Percentiles rank a stretch among this genome's conserved stretches.
Evolutionary conservation across 2,888 invertebrate genomes (phyloP).

Genomic region (Trachelus iudaicus): DNA sequence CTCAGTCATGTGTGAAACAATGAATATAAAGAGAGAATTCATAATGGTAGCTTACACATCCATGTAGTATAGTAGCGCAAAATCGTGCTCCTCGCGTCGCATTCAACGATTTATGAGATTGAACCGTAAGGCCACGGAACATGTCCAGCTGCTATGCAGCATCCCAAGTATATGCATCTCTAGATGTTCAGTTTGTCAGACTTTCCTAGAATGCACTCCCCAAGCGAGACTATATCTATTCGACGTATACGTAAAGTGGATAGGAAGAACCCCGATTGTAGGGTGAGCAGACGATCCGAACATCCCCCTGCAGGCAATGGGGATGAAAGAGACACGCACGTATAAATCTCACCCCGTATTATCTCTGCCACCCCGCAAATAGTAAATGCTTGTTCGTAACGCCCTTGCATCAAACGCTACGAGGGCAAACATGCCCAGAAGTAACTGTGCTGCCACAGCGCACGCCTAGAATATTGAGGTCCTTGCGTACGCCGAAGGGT

Average conservation of each 20-base stretch:
- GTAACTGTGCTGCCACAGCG: not conserved
- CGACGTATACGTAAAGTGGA: not conserved
- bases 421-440: slow-evolving; percentile 6
- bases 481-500: not conserved
- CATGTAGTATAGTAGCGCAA: slow-evolving; percentile 45
- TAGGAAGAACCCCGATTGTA: not conserved
- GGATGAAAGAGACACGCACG: slow-evolving; percentile 40
- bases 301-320: slow-evolving; percentile 32
- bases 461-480: not conserved
- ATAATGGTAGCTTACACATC: slow-evolving; percentile 25
- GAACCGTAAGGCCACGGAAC: not conserved
- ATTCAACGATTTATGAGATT: slow-evolving; percentile 6
- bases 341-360: slow-evolving; percentile 57
- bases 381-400: slow-evolving; percentile 55
- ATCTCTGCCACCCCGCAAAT: slow-evolving; percentile 54
- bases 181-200: not conserved
- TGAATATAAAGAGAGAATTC: not conserved
- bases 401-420: slow-evolving; percentile 31
- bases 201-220: not conserved
- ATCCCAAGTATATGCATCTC: not conserved
- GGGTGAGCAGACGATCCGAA: slow-evolving; percentile 40
- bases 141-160: not conserved
- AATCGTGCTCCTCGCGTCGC: slow-evolving; percentile 29
- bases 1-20: not conserved
- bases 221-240: not conserved